Percentiles rank a stretch among this genome's conserved stretches.
Conservation (phyloP, 2,113 vertebrate species). For the Canis aureus region DNA sequence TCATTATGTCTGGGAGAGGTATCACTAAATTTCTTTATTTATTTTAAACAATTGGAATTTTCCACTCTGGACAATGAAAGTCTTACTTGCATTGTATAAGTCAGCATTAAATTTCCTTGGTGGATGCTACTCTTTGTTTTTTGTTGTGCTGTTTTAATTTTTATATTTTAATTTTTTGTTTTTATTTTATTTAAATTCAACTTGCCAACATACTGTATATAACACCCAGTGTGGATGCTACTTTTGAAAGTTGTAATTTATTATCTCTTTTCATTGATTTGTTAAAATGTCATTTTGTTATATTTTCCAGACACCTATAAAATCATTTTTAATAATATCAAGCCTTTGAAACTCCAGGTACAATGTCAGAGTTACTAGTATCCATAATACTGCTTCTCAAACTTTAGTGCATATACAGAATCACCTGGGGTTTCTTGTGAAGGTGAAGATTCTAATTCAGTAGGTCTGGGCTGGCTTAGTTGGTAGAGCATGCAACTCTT, state of each 20-base stretch:
- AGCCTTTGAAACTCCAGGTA: background rate
- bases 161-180: no score
- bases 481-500: background rate
- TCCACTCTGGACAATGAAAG: background rate
- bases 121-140: no score
- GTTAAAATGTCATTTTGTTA: background rate
- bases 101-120: background rate
- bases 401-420: background rate
- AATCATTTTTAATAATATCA: slow-evolving; percentile 10
- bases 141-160: no score
- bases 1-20: background rate
- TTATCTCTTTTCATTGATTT: background rate
- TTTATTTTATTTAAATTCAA: no score
- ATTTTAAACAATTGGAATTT: background rate
- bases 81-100: background rate
- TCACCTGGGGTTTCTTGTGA: background rate
- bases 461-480: background rate
- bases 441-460: background rate
- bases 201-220: no score
- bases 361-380: background rate
- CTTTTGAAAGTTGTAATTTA: slow-evolving; percentile 22
- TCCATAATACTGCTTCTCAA: background rate
- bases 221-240: background rate
- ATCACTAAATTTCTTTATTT: background rate
- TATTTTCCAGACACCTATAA: background rate